Evolutionary conservation across 2,888 invertebrate genomes (phyloP), one percentile per base, ranked within the genome.

Genomic region (Agonopterix subpropinquella): DNA sequence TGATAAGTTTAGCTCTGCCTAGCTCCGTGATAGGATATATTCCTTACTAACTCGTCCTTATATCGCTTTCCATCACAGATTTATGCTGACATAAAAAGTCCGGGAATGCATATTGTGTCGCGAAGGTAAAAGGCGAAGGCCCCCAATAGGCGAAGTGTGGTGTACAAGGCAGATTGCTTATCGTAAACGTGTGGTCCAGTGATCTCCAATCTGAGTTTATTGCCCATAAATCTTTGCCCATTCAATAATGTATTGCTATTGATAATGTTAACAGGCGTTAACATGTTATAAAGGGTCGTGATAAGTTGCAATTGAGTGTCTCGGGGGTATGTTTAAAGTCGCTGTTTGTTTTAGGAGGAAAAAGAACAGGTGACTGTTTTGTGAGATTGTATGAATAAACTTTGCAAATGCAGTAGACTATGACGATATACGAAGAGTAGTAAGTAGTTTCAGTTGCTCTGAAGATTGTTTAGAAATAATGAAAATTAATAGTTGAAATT

Each of bases 161-260:
- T 70, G 73, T 73, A 76, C 69, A 59, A 64, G 65, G 69, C 63
- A 82, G 80, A 87, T 87, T 86, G 82, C 80, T 76, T 75, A 78
- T 85, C 86, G 76, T 87, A 86, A 86, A 86, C 78, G 57, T 66
- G 72, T 72, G 77, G 77, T 79, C 81, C 77, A 70, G 71, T 76
- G 84, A 85, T 86, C 86, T 81, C 80, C 80, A 86, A 86, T 87
- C 85, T 76, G 69, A 61, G 70, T 86, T 87, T 85, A 87, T 77
- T 56, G 78, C 62, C 73, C 61, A 77, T 86, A 82, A 84, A 75
- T 76, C 66, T 52, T 53, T 47, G 55, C 65, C 71, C 68, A 80
- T 83, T 82, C 82, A 83, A 82, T 84, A 77, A 82, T 73, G 72
- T 73, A 70, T 65, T 61, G 70, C 57, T 65, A 69, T 80, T 79